Evolutionary conservation across 1,140 invertebrate genomes (phyloP).

Genomic region (Drosophila burlai): DNA sequence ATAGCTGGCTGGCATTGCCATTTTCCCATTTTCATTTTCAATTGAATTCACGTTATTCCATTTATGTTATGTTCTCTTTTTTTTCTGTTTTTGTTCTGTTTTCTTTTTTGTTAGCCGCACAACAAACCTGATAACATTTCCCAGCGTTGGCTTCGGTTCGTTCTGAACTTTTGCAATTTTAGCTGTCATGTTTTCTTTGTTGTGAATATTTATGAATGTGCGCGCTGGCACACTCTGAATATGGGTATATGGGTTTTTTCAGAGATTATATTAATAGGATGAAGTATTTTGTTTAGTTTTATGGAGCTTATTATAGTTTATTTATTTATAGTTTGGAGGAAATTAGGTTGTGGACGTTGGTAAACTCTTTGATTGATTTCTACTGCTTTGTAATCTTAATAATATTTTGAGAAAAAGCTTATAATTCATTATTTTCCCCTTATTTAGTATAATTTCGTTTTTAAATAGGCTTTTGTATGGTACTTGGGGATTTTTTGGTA

Average conservation of each 20-base stretch:
- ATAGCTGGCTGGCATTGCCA: neutral
- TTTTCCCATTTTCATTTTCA: slow-evolving; percentile 44
- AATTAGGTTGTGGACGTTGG: neutral
- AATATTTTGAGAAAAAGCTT: too few relatives aligned
- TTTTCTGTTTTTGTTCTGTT: neutral
- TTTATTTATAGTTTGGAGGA: neutral
- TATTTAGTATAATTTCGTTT: neutral
- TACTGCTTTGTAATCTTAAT: neutral
- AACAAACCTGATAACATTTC: slow-evolving; percentile 15
- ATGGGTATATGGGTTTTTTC: slow-evolving; percentile 10
- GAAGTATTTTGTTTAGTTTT: neutral
- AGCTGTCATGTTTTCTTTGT: slow-evolving; percentile 13
- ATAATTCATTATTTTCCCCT: neutral
- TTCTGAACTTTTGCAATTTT: slow-evolving; percentile 45
- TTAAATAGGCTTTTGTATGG: neutral
- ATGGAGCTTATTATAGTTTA: neutral
- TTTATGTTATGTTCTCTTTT: slow-evolving; percentile 20
- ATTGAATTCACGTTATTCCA: slow-evolving; percentile 3
- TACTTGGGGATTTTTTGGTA: neutral
- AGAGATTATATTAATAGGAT: neutral
- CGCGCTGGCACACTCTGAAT: neutral
- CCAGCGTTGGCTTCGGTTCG: slow-evolving; percentile 7
- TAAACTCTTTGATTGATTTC: neutral
- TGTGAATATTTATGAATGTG: slow-evolving; percentile 21
- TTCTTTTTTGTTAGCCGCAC: neutral